Evolutionary conservation across 2,888 invertebrate genomes (phyloP).

Genomic region (Plebejus anna): DNA sequence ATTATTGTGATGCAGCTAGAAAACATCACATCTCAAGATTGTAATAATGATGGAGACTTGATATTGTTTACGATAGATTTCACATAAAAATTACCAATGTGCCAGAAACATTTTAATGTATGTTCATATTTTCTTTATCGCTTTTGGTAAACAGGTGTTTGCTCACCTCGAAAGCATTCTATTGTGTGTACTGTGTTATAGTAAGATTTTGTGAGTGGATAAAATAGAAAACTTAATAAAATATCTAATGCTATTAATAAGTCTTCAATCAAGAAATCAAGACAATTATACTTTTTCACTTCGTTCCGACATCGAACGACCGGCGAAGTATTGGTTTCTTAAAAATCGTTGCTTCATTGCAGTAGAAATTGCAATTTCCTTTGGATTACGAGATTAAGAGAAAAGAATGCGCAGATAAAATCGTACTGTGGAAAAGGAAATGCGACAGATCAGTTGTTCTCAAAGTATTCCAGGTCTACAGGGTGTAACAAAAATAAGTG

Average conservation of each 20-base stretch:
- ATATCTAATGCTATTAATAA: not conserved
- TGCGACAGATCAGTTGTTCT: not conserved
- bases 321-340: conserved; percentile 6
- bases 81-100: too few relatives aligned
- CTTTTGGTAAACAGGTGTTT: too few relatives aligned
- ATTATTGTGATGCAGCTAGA: not conserved
- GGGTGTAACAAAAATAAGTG: too few relatives aligned
- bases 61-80: not conserved
- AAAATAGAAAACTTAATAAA: too few relatives aligned
- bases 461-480: not conserved
- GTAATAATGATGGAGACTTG: not conserved
- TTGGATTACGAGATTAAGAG: not conserved
- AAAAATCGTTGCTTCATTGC: conserved; percentile 13
- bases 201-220: too few relatives aligned
- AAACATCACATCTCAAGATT: not conserved
- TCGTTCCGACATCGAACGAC: not conserved
- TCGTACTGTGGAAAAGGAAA: not conserved
- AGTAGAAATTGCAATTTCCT: conserved; percentile 3
- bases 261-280: not conserved
- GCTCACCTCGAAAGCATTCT: too few relatives aligned
- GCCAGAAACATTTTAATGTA: too few relatives aligned
- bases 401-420: conserved; percentile 9
- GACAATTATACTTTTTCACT: not conserved
- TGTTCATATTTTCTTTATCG: too few relatives aligned
- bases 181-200: too few relatives aligned